These are phyloP conservation scores for Gryon sp. DNA, from an alignment of 1,140 invertebrate genomes.

Conservation along the genomic window DNA sequence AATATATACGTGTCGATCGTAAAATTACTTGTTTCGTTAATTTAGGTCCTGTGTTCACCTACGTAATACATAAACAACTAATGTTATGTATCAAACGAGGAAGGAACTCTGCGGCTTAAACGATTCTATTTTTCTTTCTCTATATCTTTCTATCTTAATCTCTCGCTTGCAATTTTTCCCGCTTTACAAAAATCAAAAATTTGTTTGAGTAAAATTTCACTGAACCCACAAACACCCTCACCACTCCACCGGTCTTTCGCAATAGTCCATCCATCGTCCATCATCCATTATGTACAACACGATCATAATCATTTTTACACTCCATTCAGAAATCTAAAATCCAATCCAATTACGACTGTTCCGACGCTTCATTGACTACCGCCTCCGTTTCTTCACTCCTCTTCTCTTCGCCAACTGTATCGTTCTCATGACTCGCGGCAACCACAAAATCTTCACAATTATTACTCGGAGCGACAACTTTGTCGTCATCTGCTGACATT, in stretches of 20 bases:
- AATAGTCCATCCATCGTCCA: conserved; percentile 42
- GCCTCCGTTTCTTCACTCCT: conserved; percentile 3
- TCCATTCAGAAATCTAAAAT: too few relatives aligned
- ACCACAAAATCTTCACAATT: too few relatives aligned
- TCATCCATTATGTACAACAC: conserved; percentile 74
- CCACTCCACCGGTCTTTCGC: conserved; percentile 69
- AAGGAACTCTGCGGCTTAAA: conserved; percentile 66
- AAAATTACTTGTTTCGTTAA: conserved; percentile 12
- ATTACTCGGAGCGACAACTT: too few relatives aligned
- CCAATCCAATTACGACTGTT: conserved; percentile 30
- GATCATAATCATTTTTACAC: conserved; percentile 61
- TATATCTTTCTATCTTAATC: too few relatives aligned
- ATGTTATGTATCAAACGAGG: conserved; percentile 54
- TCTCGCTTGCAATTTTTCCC: too few relatives aligned
- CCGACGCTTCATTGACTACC: not conserved
- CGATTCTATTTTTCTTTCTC: too few relatives aligned
- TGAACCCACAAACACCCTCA: conserved; percentile 68
- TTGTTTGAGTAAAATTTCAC: too few relatives aligned
- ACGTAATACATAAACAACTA: conserved; percentile 74
- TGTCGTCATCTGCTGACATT: too few relatives aligned
- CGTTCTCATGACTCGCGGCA: too few relatives aligned
- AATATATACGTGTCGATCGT: conserved; percentile 6
- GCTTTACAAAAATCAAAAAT: conserved; percentile 1
- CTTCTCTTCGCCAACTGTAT: too few relatives aligned
- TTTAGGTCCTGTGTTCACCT: conserved; percentile 78